These are phyloP conservation scores for Drosophila paulistorum DNA, from an alignment of 1,140 invertebrate species.

Conservation along the genomic window DNA sequence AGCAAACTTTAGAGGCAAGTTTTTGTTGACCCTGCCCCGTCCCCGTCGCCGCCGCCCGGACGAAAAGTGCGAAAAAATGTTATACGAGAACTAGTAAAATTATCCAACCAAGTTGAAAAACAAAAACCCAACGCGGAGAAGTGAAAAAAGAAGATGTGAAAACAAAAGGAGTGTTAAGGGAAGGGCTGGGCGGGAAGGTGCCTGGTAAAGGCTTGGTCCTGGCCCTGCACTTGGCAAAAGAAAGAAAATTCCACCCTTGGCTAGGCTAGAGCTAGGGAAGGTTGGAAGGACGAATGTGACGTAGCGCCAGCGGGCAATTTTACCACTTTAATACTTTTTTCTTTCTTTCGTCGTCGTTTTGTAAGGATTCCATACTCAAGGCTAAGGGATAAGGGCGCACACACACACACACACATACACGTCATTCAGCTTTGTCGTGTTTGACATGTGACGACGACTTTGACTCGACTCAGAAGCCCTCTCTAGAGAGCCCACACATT, in stretches of 20 bases:
- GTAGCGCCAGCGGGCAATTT: slow-evolving; percentile 56
- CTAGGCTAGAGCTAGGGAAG: slow-evolving; percentile 6
- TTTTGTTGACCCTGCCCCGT: neutral
- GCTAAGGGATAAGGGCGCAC: slow-evolving; percentile 36
- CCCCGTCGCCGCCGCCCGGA: too few relatives aligned
- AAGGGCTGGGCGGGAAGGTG: slow-evolving; percentile 28
- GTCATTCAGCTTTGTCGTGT: slow-evolving; percentile 4
- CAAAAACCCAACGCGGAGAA: slow-evolving; percentile 1
- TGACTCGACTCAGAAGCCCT: slow-evolving; percentile 12
- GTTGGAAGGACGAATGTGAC: slow-evolving; percentile 32
- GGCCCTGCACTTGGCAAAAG: slow-evolving; percentile 63
- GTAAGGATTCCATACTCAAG: slow-evolving; percentile 73
- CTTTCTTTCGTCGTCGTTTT: slow-evolving; percentile 25
- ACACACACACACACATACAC: neutral
- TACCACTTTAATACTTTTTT: slow-evolving; percentile 58
- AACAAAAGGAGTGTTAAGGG: slow-evolving; percentile 63
- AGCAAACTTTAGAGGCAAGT: neutral
- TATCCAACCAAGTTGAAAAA: slow-evolving; percentile 19
- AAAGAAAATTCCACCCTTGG: slow-evolving; percentile 66
- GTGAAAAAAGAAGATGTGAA: slow-evolving; percentile 34
- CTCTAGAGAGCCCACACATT: slow-evolving; percentile 9
- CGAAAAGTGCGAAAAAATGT: slow-evolving; percentile 36
- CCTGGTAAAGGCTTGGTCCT: slow-evolving; percentile 12
- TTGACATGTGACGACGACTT: slow-evolving; percentile 26
- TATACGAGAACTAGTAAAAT: slow-evolving; percentile 36